Evolutionary conservation across 2,888 invertebrate genomes (phyloP), one percentile per base, ranked within the genome.

Genomic region (Odontomyia ornata): DNA sequence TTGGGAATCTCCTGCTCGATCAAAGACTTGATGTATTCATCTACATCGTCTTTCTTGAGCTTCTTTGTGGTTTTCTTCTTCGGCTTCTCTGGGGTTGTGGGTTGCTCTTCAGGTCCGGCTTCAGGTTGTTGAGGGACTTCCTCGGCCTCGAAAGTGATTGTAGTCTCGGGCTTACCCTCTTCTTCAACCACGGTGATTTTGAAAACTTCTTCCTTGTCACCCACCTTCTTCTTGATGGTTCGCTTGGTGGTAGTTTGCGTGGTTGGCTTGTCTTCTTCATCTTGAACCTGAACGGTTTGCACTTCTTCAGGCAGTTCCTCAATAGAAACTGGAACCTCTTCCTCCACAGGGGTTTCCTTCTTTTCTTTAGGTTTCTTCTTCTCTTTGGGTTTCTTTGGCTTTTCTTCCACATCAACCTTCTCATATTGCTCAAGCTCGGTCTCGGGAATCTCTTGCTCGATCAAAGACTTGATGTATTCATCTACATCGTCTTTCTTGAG

Each of bases 371-470:
- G 27, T 18, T 57, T 80, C 76, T 84, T 81, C 52, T 83, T 81
- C 78, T 80, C 82, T 28, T 81, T 82, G 56, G 82, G 87, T 83
- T 83, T 86, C 80, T 85, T 84, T 7, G 56, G 56, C 5, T 85
- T 84, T 76, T 86, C 84, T 69, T 87, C 86, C 79, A 85, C 85
- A 43, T 86, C 84, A 4, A 83, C 82, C 79, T 87, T 86, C 79
- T 86, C 83, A 65, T 87, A 85, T 67, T 85, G 86, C 77, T 86
- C 85, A 9, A 86, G 81, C 71, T 85, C 84, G 1, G 87, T 86
- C 80, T 87, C 86, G 13, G 86, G 84, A 79, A 86, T 86, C 80
- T 86, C 86, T 79, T 85, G 84, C 76, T 86, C 84, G 73, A 86
- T 85, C 1, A 86, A 80, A 77, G 85, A 84, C 76, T 85, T 84